These are phyloP conservation scores for Caenorhabditis sinica DNA, from an alignment of 2,888 invertebrate genomes.

Conservation along the genomic window DNA sequence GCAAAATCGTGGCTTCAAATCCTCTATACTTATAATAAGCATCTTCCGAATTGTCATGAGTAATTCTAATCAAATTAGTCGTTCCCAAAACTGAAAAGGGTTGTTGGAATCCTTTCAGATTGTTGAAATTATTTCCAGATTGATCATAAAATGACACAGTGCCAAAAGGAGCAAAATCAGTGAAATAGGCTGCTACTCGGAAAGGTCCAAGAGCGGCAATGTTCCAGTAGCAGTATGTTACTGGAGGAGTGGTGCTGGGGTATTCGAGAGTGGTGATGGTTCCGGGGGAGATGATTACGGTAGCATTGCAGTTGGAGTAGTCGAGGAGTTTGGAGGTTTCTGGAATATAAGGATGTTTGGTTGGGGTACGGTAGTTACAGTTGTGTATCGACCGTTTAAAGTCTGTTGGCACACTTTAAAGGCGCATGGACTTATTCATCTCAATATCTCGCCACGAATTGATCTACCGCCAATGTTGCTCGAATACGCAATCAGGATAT, in stretches of 20 bases:
- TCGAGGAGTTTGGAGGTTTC: background rate
- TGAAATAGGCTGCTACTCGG: conserved; percentile 17
- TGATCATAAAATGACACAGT: background rate
- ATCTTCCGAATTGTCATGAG: background rate
- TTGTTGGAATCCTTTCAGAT: too few relatives aligned
- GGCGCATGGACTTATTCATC: too few relatives aligned
- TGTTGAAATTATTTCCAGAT: background rate
- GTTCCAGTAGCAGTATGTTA: conserved; percentile 10
- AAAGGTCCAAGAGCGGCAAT: conserved; percentile 21
- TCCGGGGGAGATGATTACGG: conserved; percentile 31
- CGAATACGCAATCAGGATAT: too few relatives aligned
- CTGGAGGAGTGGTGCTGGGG: background rate
- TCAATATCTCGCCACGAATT: too few relatives aligned
- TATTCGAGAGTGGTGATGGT: conserved; percentile 34
- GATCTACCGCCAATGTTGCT: too few relatives aligned
- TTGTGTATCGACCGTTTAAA: too few relatives aligned
- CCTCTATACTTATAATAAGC: background rate
- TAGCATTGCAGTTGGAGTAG: conserved; percentile 44
- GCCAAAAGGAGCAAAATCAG: background rate
- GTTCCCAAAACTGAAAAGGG: background rate
- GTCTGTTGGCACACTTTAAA: too few relatives aligned
- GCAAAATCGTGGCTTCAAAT: background rate
- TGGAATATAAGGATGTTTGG: background rate
- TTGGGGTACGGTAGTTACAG: too few relatives aligned
- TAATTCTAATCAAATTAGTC: background rate